Base-by-base conservation (phyloP, 2,797 vertebrate species). In the Pangasius krempfi region DNA sequence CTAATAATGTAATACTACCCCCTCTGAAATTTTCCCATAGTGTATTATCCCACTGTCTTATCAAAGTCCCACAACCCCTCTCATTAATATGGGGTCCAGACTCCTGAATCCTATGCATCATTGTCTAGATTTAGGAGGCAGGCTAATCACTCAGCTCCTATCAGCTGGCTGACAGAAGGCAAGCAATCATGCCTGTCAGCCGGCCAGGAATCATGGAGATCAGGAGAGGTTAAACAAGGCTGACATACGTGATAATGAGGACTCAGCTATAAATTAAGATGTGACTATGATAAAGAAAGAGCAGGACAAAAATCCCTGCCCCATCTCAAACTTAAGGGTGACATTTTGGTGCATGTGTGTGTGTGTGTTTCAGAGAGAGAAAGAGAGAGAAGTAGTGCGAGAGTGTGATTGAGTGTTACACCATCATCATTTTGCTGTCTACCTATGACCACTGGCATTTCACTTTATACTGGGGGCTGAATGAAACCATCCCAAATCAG, bases 221-320 rank as follows among this genome's bases (percentile, higher is more conserved):
- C 95, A 96, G 96, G 94, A 86, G 94, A 95, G 96, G 95, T 97
- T 98, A 97, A 96, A 96, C 96, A 96, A 97, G 95, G 95, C 97
- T 97, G 97, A 98, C 97, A 97, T 96, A 96, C 95, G 96, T 95
- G 97, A 97, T 97, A 96, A 96, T 96, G 96, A 97, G 95, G 96
- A 97, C 96, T 97, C 96, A 96, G 95, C 96, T 96, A 97, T 98
- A 98, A 97, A 98, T 98, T 98, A 98, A 97, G 97, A 98, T 98
- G 95, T 95, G 96, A 96, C 95, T 95, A 95, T 93, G 97, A 97
- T 97, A 97, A 95, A 95, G 89, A 96, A 94, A 95, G 83, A 96
- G 96, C 44, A 68, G 96, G 95, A 95, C 94, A 96, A 94, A 93
- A 94, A 96, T 96, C 58, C 83, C 78, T 70, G 62, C 40, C 27